Base-by-base conservation (phyloP, 2,113 vertebrate genomes). In the Callipepla californica region DNA sequence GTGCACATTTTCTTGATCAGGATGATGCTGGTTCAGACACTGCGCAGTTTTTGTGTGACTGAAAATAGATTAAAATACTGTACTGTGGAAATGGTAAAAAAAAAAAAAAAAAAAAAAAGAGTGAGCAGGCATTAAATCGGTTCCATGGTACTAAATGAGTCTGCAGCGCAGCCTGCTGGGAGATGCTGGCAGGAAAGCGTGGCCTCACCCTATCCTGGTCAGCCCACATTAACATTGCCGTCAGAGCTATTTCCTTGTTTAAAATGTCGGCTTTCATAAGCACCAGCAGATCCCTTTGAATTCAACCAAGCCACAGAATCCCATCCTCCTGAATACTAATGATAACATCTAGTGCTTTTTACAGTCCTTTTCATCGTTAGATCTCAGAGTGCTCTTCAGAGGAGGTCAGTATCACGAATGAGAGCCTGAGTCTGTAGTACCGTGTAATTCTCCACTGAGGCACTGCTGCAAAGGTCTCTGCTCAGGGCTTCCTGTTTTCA, bases 281-380 rank as follows among this genome's bases (percentile, higher is more conserved):
- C 45, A 72, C 32, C 63, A 90, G 51, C 53, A 83, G 75, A 25
- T 63, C 85, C 38, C 66, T 94, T 85, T 94, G 82, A 92, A 89
- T 95, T 83, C 57, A 78, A 12, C 70, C 48, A 44, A 86, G 48
- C 32, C 76, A 30, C 57, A 75, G 51, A 74, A 65, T 53, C 23
- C 44, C 58, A 67, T 20, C 48, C 57, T 85, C 23, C 76, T 88
- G 91, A 85, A 95, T 94, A n/a, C 73, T 78, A 80, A 92, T 87
- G 78, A 55, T 83, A 78, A 51, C 51, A n/a, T 65, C 76, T n/a
- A 23, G 32, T 66, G 22, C 68, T 91, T 90, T 51, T 57, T 58
- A 32, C 32, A 57, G 77, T 61, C 45, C 73, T 95, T 91, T 75
- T 86, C 69, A 40, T 76, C 16, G 2, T 69, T 55, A 6, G 16